Evolutionary conservation across 2,797 vertebrate genomes (phyloP).

Genomic region (Uromys caudimaculatus): DNA sequence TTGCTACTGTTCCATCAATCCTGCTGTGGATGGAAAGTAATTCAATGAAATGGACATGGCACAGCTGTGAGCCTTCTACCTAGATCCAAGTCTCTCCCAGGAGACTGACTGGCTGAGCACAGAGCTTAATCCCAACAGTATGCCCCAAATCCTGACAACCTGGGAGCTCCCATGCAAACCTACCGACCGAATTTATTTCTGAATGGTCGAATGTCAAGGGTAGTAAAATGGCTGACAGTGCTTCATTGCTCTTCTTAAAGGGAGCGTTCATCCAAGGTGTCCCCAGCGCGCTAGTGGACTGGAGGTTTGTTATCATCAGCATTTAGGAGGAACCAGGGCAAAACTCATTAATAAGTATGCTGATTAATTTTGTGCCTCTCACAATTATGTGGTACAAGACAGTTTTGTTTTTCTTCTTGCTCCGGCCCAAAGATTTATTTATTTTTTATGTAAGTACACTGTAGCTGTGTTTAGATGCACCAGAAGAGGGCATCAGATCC

Average conservation of each 20-base stretch:
- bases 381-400: background rate
- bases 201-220: background rate
- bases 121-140: background rate
- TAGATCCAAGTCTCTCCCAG: background rate
- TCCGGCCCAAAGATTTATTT: no score
- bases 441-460: no score
- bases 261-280: background rate
- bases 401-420: background rate
- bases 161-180: background rate
- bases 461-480: no score
- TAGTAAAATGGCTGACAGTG: background rate
- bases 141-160: background rate
- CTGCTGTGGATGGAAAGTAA: no score
- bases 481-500: no score
- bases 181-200: background rate
- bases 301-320: background rate
- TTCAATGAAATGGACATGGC: background rate
- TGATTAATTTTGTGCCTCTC: background rate
- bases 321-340: background rate
- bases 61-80: background rate
- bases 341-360: background rate
- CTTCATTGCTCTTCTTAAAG: background rate
- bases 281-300: background rate
- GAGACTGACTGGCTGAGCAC: background rate
- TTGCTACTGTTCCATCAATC: background rate